Percentiles rank a stretch among this genome's conserved stretches.
These are phyloP conservation scores for Phania funesta DNA, from an alignment of 2,888 invertebrate genomes.

Conservation along the genomic window DNA sequence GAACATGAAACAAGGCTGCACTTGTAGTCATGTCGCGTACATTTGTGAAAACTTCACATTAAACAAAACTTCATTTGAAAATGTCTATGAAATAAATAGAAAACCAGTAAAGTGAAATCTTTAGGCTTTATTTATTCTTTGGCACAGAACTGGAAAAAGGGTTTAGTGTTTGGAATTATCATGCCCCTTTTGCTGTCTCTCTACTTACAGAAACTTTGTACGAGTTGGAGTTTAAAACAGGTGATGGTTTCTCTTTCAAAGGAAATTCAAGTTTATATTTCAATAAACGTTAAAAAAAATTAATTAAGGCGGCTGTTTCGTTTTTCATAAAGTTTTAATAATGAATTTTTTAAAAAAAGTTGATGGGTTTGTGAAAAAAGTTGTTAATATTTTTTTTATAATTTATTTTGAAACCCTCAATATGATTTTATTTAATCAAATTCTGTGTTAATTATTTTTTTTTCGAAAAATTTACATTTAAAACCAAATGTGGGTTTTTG, in stretches of 20 bases:
- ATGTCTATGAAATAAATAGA: conserved; percentile 26
- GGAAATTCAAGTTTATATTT: conserved; percentile 13
- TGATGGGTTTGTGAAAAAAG: conserved; percentile 19
- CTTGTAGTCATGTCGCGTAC: not conserved
- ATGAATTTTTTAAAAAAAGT: conserved; percentile 5
- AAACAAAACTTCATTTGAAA: conserved; percentile 4
- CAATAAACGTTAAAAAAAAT: conserved; percentile 2
- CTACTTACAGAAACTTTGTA: not conserved
- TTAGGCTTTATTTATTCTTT: conserved; percentile 7
- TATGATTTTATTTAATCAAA: conserved; percentile 65
- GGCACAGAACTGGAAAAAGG: not conserved
- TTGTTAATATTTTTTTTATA: conserved; percentile 51
- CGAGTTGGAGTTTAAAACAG: conserved; percentile 42
- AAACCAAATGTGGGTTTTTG: no score
- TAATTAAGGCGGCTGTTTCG: conserved; percentile 38
- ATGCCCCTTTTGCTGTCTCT: not conserved
- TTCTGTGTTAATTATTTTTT: not conserved
- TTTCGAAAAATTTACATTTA: not conserved
- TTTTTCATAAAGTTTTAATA: conserved; percentile 9
- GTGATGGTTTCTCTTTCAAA: conserved; percentile 29
- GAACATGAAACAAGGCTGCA: not conserved
- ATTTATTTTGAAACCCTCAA: conserved; percentile 78
- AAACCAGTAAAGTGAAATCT: not conserved
- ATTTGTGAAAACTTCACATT: conserved; percentile 11
- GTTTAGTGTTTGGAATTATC: conserved; percentile 16